These are phyloP conservation scores for Ardeotis arabs DNA, from an alignment of 2,113 vertebrate species.

Conservation along the genomic window DNA sequence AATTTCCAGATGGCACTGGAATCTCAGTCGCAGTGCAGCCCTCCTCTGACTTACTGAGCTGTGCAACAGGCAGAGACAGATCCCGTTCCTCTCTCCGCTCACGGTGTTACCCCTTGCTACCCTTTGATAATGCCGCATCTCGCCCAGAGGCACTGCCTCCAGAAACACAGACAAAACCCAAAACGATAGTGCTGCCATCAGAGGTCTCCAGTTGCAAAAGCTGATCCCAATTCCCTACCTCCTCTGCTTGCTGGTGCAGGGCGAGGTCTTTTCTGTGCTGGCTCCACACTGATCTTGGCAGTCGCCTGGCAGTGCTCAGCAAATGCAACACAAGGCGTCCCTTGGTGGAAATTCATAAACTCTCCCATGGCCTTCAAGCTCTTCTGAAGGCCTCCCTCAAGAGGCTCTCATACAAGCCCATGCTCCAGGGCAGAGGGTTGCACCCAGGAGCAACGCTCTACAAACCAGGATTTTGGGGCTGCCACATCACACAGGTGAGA, in stretches of 20 bases:
- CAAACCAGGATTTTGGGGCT: neutral
- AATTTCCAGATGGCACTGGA: neutral
- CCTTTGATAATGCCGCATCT: accelerated
- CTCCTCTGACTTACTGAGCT: neutral
- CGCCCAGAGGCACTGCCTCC: neutral
- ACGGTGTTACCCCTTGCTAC: accelerated
- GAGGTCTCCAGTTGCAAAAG: neutral
- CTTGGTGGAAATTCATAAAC: neutral
- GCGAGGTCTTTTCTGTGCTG: neutral
- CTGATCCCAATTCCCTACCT: neutral
- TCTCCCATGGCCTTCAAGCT: neutral
- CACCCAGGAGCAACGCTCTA: neutral
- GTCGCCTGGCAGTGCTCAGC: neutral
- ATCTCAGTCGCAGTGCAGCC: neutral
- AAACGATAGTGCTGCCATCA: neutral
- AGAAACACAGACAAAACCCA: neutral
- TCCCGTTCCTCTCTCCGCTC: neutral
- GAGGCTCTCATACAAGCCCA: neutral
- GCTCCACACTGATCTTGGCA: neutral
- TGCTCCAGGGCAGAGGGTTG: neutral
- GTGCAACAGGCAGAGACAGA: neutral
- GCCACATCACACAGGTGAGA: neutral
- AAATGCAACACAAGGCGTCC: neutral
- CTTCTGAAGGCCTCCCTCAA: neutral
- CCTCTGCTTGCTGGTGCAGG: neutral